Percentiles rank a stretch among this genome's conserved stretches.
Conservation (phyloP, 2,888 invertebrate species). For the Pherbina coryleti region DNA sequence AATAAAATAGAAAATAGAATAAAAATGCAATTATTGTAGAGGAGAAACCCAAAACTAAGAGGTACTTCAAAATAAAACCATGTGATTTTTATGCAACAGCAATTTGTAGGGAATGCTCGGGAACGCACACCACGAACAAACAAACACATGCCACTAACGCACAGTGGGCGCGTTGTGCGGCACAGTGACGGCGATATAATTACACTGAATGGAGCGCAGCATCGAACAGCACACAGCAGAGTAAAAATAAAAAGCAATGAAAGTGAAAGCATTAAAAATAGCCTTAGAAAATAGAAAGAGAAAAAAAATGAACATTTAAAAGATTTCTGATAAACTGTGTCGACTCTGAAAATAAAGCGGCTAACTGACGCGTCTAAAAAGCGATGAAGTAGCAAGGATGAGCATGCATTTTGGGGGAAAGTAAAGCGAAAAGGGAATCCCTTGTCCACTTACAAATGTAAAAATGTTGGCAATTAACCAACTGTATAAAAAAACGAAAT, state of each 20-base stretch:
- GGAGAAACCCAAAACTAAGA: conserved; percentile 7
- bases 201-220: neutral
- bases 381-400: neutral
- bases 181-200: conserved; percentile 32
- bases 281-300: neutral
- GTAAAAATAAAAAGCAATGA: neutral
- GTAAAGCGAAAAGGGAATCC: neutral
- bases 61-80: neutral
- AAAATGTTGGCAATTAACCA: conserved; percentile 8
- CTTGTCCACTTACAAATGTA: neutral
- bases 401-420: neutral
- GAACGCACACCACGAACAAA: neutral
- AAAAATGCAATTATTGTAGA: neutral
- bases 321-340: conserved; percentile 26
- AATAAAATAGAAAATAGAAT: neutral
- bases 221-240: neutral
- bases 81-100: conserved; percentile 19
- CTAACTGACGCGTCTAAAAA: neutral
- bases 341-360: conserved; percentile 4
- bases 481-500: neutral
- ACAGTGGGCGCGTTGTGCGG: neutral
- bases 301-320: conserved; percentile 3
- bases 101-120: conserved; percentile 5
- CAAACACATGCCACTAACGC: neutral
- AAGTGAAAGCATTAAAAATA: conserved; percentile 22